Conservation (phyloP, 2,888 invertebrate genomes). For the Hedya salicella region DNA sequence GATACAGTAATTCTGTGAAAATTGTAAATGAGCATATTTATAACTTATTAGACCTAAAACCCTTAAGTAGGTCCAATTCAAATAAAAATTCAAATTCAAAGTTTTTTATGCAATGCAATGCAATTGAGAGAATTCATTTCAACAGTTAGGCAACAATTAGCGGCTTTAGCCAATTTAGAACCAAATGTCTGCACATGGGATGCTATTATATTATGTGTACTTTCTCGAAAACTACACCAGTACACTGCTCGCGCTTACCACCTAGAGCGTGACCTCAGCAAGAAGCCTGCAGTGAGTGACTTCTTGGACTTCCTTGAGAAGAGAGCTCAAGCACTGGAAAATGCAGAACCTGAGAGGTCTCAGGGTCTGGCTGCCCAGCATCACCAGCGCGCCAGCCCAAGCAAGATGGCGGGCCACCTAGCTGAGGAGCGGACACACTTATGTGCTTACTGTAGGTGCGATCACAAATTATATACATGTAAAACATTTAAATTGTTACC, state of each 20-base stretch:
- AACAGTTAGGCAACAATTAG: constrained; percentile 35
- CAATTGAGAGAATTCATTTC: constrained; percentile 41
- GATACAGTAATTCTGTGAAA: constrained; percentile 38
- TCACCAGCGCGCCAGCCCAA: background rate
- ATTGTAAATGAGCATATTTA: constrained; percentile 35
- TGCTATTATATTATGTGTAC: constrained; percentile 39
- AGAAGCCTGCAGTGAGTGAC: constrained; percentile 11
- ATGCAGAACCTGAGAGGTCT: constrained; percentile 7
- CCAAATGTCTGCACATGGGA: constrained; percentile 41
- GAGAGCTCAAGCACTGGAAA: constrained; percentile 39
- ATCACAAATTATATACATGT: constrained; percentile 40
- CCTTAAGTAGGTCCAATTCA: constrained; percentile 10
- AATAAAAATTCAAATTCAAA: too few relatives aligned
- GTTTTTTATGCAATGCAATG: too few relatives aligned
- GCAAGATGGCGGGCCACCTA: background rate
- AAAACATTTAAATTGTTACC: constrained; percentile 28
- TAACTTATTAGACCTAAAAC: constrained; percentile 35
- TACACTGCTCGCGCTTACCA: constrained; percentile 39
- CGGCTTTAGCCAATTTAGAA: constrained; percentile 41
- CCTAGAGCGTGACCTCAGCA: constrained; percentile 31
- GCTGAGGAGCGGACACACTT: background rate
- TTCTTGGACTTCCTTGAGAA: constrained; percentile 37
- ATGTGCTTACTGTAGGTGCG: constrained; percentile 37
- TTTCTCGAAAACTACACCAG: constrained; percentile 45
- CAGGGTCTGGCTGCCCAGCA: too few relatives aligned